Percentiles rank a stretch among this genome's conserved stretches.
Conservation (phyloP, 2,797 vertebrate species). For the Thaleichthys pacificus region DNA sequence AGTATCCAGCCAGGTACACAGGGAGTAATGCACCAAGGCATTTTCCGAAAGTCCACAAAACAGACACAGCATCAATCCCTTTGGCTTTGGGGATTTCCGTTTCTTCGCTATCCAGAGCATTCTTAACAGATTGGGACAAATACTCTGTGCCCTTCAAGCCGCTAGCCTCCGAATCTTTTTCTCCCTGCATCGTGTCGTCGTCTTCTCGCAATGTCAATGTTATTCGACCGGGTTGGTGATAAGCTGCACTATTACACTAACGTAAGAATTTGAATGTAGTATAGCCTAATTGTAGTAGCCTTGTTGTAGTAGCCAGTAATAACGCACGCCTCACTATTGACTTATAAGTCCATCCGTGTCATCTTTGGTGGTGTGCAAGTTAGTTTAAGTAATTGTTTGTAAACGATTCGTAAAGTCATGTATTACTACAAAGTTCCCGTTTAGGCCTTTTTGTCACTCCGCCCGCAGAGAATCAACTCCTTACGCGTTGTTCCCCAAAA, state of each 20-base stretch:
- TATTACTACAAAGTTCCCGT: not conserved
- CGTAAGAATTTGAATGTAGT: not conserved
- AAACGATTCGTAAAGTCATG: not conserved
- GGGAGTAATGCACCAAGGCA: constrained; percentile 78
- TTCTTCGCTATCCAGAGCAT: not conserved
- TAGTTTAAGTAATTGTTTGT: not conserved
- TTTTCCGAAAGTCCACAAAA: constrained; percentile 80
- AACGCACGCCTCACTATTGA: not conserved
- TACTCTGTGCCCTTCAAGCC: constrained; percentile 34
- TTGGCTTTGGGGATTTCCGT: not conserved
- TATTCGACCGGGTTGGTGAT: not conserved
- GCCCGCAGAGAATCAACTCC: too few species aligned
- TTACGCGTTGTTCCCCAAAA: too few species aligned
- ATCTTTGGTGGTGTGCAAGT: not conserved
- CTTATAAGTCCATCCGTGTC: not conserved
- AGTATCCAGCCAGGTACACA: constrained; percentile 81
- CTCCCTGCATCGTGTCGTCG: constrained; percentile 55
- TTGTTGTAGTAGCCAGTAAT: too few species aligned
- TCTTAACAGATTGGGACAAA: constrained; percentile 32
- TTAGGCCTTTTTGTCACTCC: not conserved
- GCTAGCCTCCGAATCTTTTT: constrained; percentile 49
- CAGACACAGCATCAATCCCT: constrained; percentile 70
- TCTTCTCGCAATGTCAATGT: not conserved
- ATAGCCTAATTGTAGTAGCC: too few species aligned
- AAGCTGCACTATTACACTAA: constrained; percentile 9